These are phyloP conservation scores for Drosophila orena DNA, from an alignment of 1,140 invertebrate genomes.

Conservation along the genomic window DNA sequence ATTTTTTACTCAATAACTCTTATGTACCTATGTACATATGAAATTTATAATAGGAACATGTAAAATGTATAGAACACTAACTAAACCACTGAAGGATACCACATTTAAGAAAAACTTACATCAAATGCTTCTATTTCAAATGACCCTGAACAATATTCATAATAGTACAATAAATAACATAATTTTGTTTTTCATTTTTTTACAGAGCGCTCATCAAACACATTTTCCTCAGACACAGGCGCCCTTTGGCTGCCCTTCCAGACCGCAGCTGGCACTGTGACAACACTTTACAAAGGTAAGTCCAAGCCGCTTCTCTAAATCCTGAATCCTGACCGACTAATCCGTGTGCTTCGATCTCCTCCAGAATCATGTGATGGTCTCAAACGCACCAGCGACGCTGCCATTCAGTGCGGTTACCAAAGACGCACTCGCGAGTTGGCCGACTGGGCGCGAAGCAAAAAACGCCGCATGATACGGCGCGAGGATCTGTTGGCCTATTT, in stretches of 20 bases:
- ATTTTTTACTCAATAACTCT: too few relatives aligned
- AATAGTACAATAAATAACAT: neutral
- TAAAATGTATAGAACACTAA: too few relatives aligned
- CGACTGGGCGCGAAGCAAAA: constrained; percentile 91
- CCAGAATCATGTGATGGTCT: constrained; percentile 91
- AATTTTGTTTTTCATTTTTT: neutral
- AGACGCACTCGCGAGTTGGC: constrained; percentile 91
- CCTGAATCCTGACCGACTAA: neutral
- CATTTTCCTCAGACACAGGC: constrained; percentile 86
- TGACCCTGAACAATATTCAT: too few relatives aligned
- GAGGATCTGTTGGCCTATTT: constrained; percentile 93
- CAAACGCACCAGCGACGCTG: constrained; percentile 89
- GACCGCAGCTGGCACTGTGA: constrained; percentile 92
- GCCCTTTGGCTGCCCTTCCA: constrained; percentile 92
- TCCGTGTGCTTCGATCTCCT: neutral
- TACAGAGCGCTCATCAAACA: constrained; percentile 77
- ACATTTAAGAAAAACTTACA: too few relatives aligned
- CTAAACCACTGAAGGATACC: too few relatives aligned
- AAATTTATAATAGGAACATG: too few relatives aligned
- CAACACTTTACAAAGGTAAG: constrained; percentile 92
- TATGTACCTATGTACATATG: too few relatives aligned
- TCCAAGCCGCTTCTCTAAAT: neutral
- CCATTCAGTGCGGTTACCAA: constrained; percentile 90
- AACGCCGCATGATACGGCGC: constrained; percentile 89
- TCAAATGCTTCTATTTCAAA: too few relatives aligned